Evolutionary conservation across 2,888 invertebrate genomes (phyloP).

Genomic region (Saturnia pavonia): DNA sequence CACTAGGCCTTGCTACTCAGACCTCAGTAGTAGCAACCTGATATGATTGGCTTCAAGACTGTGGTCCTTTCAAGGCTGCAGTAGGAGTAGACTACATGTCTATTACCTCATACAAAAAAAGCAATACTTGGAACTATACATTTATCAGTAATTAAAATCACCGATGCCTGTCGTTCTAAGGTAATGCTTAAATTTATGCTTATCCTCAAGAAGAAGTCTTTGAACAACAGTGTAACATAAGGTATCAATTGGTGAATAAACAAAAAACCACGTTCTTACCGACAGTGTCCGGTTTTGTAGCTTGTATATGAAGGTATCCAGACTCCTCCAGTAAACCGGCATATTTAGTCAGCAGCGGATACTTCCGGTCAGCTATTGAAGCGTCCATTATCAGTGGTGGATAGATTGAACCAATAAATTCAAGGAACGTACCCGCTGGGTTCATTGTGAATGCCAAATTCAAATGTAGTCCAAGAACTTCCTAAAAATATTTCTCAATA

Average conservation of each 20-base stretch:
- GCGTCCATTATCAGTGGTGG: conserved; percentile 81
- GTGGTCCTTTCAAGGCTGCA: too few species aligned
- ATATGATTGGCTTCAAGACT: too few species aligned
- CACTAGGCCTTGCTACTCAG: too few species aligned
- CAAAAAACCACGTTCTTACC: conserved; percentile 36
- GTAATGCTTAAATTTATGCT: too few species aligned
- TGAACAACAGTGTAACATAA: too few species aligned
- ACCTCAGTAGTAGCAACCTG: too few species aligned
- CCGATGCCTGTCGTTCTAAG: too few species aligned
- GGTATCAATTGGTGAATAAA: not conserved
- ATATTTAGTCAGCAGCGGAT: conserved; percentile 45
- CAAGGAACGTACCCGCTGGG: conserved; percentile 42
- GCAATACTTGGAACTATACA: too few species aligned
- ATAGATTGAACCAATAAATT: conserved; percentile 73
- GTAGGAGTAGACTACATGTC: too few species aligned
- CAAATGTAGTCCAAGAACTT: conserved; percentile 78
- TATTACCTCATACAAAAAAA: too few species aligned
- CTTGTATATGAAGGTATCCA: conserved; percentile 86
- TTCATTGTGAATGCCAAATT: conserved; percentile 81
- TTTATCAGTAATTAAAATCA: too few species aligned
- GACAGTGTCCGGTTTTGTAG: conserved; percentile 92
- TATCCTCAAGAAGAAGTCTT: too few species aligned
- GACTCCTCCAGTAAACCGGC: conserved; percentile 44
- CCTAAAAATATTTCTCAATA: conserved; percentile 43
- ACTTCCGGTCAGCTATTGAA: conserved; percentile 49